Percentiles rank a stretch among this genome's conserved stretches.
These are phyloP conservation scores for Drepanosiphum platanoidis DNA, from an alignment of 2,888 invertebrate genomes.

Conservation along the genomic window DNA sequence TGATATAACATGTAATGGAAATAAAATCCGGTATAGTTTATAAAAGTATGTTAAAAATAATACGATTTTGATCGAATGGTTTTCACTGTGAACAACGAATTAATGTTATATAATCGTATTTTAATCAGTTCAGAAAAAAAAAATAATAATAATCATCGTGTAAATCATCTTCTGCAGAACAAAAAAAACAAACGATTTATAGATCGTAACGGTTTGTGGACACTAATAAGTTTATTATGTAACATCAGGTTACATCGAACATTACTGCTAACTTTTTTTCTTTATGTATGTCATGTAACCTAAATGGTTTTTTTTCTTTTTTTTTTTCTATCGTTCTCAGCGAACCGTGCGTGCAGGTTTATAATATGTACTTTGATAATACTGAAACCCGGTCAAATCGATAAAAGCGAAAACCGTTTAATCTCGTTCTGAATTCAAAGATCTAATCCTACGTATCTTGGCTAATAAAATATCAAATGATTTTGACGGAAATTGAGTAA, in stretches of 20 bases:
- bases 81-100: background rate
- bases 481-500: too few species aligned
- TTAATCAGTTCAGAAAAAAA: background rate
- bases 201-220: background rate
- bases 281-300: background rate
- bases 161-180: background rate
- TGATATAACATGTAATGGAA: background rate
- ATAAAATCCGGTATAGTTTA: background rate
- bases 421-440: too few species aligned
- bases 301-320: background rate
- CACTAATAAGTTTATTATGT: constrained; percentile 3
- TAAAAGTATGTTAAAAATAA: background rate
- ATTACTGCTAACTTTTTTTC: background rate
- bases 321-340: background rate
- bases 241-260: background rate
- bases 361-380: too few species aligned
- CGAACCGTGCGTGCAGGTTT: background rate
- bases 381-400: too few species aligned
- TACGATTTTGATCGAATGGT: background rate
- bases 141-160: background rate
- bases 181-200: background rate
- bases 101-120: background rate
- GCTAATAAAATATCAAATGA: too few species aligned
- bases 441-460: too few species aligned
- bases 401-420: too few species aligned